Conservation (phyloP, 2,888 invertebrate genomes). For the Perizoma affinitatum region DNA sequence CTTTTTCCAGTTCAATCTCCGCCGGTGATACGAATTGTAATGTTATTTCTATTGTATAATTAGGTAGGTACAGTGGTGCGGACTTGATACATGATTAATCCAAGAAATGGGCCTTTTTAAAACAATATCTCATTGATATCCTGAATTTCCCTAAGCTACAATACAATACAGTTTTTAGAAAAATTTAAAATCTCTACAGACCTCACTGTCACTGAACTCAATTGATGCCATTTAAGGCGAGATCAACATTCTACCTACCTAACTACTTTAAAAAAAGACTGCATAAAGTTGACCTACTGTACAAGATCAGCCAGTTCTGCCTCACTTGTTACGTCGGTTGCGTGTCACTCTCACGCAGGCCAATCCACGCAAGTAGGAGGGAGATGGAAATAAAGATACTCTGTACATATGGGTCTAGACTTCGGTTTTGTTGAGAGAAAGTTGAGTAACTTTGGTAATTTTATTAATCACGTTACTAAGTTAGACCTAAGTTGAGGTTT, state of each 20-base stretch:
- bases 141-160: no score
- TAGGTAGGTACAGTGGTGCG: no score
- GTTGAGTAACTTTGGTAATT: conserved; percentile 46
- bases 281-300: conserved; percentile 39
- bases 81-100: no score
- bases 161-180: no score
- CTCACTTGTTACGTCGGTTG: conserved; percentile 50
- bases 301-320: conserved; percentile 46
- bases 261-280: conserved; percentile 24
- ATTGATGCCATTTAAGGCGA: conserved; percentile 19
- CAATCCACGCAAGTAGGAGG: conserved; percentile 43
- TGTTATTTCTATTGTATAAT: no score
- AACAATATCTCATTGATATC: no score
- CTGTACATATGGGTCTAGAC: conserved; percentile 48
- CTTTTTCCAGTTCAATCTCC: no score
- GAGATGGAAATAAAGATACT: conserved; percentile 45
- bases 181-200: conserved; percentile 6
- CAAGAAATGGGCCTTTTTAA: no score
- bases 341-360: conserved; percentile 56
- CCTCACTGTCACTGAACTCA: conserved; percentile 18
- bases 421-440: conserved; percentile 60
- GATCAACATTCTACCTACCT: conserved; percentile 13
- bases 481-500: conserved; percentile 17
- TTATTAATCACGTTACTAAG: conserved; percentile 33
- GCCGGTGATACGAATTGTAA: no score